Evolutionary conservation across 2,797 vertebrate genomes (phyloP).

Genomic region (Myripristis jacobus): DNA sequence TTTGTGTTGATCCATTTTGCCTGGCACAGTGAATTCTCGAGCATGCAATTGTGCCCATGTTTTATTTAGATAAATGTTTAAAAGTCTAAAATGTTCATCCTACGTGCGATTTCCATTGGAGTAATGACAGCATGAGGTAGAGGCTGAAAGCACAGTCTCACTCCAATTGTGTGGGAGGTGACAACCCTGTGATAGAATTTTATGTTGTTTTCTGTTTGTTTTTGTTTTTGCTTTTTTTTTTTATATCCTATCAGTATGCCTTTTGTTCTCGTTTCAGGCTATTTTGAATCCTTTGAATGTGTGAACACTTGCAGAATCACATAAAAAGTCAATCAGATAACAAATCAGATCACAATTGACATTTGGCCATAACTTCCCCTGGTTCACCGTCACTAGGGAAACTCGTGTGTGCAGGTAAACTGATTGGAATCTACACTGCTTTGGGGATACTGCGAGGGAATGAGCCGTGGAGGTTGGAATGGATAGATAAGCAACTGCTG

Average conservation of each 20-base stretch:
- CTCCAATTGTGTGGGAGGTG: background rate
- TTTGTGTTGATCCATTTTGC: constrained; percentile 8
- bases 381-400: constrained; percentile 1
- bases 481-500: constrained; percentile 7
- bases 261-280: constrained; percentile 46
- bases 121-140: background rate
- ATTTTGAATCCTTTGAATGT: constrained; percentile 40
- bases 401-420: constrained; percentile 2
- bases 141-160: background rate
- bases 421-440: constrained; percentile 14
- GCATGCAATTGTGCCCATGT: background rate
- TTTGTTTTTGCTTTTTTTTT: background rate
- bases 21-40: background rate
- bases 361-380: constrained; percentile 32
- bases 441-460: constrained; percentile 14
- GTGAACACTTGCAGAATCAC: constrained; percentile 25
- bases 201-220: constrained; percentile 14
- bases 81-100: background rate
- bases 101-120: background rate
- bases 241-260: constrained; percentile 50
- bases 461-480: constrained; percentile 7
- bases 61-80: background rate
- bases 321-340: constrained; percentile 56
- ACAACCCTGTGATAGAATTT: constrained; percentile 40
- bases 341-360: constrained; percentile 50